Conservation (phyloP, 2,888 invertebrate genomes). For the Lasioglossum zephyrum region DNA sequence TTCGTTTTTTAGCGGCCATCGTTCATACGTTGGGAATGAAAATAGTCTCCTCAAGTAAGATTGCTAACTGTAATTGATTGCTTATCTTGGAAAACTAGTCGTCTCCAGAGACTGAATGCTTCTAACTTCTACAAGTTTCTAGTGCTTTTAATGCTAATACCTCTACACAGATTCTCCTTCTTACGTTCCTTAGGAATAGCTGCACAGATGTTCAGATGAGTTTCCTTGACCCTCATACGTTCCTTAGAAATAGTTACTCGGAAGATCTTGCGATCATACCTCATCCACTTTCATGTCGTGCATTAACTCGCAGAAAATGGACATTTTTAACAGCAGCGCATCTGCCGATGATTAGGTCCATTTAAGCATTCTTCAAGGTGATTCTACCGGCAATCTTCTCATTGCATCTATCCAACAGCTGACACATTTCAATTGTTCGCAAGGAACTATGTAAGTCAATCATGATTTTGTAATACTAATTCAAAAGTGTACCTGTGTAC, state of each 20-base stretch:
- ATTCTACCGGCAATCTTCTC: neutral
- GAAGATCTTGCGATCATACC: neutral
- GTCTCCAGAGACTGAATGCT: neutral
- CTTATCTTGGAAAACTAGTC: constrained; percentile 3
- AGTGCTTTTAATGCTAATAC: constrained; percentile 10
- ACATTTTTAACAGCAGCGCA: neutral
- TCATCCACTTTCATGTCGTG: neutral
- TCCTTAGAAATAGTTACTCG: constrained; percentile 5
- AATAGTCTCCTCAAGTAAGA: neutral
- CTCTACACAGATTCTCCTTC: constrained; percentile 1
- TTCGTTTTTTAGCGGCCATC: constrained; percentile 8
- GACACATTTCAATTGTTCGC: neutral
- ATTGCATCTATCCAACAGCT: neutral
- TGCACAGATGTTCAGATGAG: neutral
- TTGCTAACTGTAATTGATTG: constrained; percentile 9
- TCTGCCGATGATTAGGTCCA: neutral
- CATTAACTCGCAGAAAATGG: neutral
- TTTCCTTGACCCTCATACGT: neutral
- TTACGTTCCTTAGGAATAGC: constrained; percentile 1
- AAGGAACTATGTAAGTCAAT: neutral
- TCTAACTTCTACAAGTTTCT: neutral
- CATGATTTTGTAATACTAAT: neutral
- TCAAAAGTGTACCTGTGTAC: neutral
- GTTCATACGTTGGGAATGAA: constrained; percentile 7
- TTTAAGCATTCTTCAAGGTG: neutral